Base-by-base conservation (phyloP, 1,140 invertebrate genomes). In the Drosophila melanogaster region DNA sequence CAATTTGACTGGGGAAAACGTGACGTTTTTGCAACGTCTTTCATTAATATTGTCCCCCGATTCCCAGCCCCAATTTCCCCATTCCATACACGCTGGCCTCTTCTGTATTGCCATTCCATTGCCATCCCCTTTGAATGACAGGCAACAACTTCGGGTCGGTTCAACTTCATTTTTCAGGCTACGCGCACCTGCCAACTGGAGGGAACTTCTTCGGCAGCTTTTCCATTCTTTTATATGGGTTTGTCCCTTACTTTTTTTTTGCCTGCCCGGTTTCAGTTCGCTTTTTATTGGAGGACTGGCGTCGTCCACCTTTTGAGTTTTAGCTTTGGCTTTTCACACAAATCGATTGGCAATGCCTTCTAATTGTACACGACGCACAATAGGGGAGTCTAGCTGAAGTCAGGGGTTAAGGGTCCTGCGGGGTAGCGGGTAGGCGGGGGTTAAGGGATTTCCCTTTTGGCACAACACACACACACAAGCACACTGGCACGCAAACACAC, bases 271-370 rank as follows among this genome's bases (percentile, higher is more conserved):
- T 30, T 10, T 10, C 7, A 30, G 19, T 30, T 47, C 50, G 35
- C 37, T 71, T 71, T 56, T 71, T 71, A 59, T 70, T 51, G 37
- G 35, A 66, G 46, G 64, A 65, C 57, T 75, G 71, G 51, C 66
- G 65, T 41, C 58, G 79, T 71, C 75, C 83, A 83, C 83, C 84
- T 89, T 89, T 77, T 83, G 79, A 84, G 79, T 65, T 79, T 81
- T 74, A 62, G 69, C 71, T 76, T 79, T 70, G 76, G 80, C 84
- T 87, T 86, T 86, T 86, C 81, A 86, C 84, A 86, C 83, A 89
- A 89, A 87, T 87, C 83, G 83, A 87, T 87, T 87, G 83, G 83
- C 83, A 87, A 87, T 89, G 83, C 83, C 83, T 87, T 81, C 84
- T 87, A 87, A 87, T 87, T 87, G 83, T 87, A 87, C 83, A 86